phyloP scores from a whole-genome alignment of 2,888 invertebrate genomes.

The Autographa gamma region DNA sequence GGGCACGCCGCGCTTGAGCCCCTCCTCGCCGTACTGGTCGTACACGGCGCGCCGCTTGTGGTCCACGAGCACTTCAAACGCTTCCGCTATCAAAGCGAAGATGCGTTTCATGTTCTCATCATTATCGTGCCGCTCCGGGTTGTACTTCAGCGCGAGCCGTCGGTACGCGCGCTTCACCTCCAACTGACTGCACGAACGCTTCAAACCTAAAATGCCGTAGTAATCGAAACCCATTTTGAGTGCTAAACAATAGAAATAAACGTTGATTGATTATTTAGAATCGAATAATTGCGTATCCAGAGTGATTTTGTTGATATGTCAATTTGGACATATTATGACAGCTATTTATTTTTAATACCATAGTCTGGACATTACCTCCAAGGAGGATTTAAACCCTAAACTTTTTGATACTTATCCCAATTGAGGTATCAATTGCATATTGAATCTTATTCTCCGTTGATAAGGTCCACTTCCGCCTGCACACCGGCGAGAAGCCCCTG shows the following conservation, averaged over 20 bases:
- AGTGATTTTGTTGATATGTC: not conserved
- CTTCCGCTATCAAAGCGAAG: slow-evolving; percentile 92
- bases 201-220: slow-evolving; percentile 92
- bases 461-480: slow-evolving; percentile 86
- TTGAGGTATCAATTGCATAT: too few species aligned
- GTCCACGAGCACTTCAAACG: slow-evolving; percentile 93
- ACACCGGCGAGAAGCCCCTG: slow-evolving; percentile 86
- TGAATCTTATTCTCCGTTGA: not conserved
- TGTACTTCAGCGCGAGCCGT: slow-evolving; percentile 88
- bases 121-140: slow-evolving; percentile 87
- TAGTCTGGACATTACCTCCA: too few species aligned
- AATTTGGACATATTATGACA: slow-evolving; percentile 4
- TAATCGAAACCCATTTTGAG: slow-evolving; percentile 92
- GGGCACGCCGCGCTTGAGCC: slow-evolving; percentile 94
- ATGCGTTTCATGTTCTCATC: slow-evolving; percentile 85
- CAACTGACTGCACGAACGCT: slow-evolving; percentile 89
- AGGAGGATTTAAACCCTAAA: too few species aligned
- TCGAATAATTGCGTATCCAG: not conserved
- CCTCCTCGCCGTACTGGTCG: slow-evolving; percentile 97
- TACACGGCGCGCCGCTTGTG: slow-evolving; percentile 92
- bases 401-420: too few species aligned
- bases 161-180: slow-evolving; percentile 93
- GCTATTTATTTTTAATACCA: not conserved
- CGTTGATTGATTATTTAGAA: not conserved
- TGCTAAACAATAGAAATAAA: not conserved